Evolutionary conservation across 2,888 invertebrate genomes (phyloP), one percentile per base, ranked within the genome.

Genomic region (Bombyx huttoni): DNA sequence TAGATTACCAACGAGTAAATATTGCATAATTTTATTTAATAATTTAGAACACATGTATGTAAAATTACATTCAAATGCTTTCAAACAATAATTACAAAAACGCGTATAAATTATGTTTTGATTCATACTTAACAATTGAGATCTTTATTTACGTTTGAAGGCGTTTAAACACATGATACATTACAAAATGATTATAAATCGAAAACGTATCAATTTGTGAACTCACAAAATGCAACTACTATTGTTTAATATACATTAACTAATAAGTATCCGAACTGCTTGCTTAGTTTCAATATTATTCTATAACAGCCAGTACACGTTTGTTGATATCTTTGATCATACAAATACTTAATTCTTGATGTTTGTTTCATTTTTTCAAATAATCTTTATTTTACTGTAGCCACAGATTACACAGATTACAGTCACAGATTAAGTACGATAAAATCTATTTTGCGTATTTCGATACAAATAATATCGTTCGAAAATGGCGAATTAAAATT

Each of bases 1-100:
- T 67, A 75, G 0, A 40, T 40, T 40, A 24, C 5, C 71, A 78
- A 79, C 75, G 71, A 77, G 69, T 80, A 79, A 79, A 79, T 70
- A 78, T 76, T 73, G 67, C 78, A 74, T 77, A 75, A 58, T 61
- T 56, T 59, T 55, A 56, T 56, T 56, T 58, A 61, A 60, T 58
- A 35, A 47, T 47, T 40, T 40, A 40, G 40, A 40, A 40, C 7
- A 40, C 40, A 40, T 40, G 0, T 24, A 24, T 24, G 24, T 24
- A 24, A 24, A 24, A 24, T 40, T 40, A 40, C 7, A 40, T 40
- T 40, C 0, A 10, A 40, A 40, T 40, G 1, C 40, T 5, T 40
- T 40, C 40, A 40, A 40, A 10, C 40, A 6, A 8, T 40, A 12
- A 10, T 24, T 5, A 3, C 24, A 24, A 24, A 24, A 24, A 3